phyloP scores from a whole-genome alignment of 2,888 invertebrate genomes.

The Serrognathus titanus region DNA sequence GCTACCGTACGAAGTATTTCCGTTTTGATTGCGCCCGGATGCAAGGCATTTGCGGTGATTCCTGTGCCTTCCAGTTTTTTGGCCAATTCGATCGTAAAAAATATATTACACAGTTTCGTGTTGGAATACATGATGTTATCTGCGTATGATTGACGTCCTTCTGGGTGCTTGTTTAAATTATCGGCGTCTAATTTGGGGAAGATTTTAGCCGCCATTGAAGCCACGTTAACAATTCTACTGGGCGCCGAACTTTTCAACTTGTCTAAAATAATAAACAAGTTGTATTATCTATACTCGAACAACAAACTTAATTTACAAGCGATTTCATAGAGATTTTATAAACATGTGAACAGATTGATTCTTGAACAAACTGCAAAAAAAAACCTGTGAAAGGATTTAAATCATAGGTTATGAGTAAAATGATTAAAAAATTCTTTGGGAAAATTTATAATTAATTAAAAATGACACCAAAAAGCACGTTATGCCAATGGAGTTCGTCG shows the following conservation, averaged over 20 bases:
- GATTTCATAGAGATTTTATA: too few relatives aligned
- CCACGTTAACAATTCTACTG: constrained; percentile 35
- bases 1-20: constrained; percentile 1
- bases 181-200: not conserved
- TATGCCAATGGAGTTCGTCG: too few relatives aligned
- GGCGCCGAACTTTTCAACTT: constrained; percentile 48
- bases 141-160: not conserved
- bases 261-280: constrained; percentile 40
- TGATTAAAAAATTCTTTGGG: too few relatives aligned
- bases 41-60: constrained; percentile 30
- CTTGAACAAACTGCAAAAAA: too few relatives aligned
- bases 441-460: too few relatives aligned
- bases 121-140: constrained; percentile 4
- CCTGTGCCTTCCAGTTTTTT: constrained; percentile 25
- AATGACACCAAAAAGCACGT: too few relatives aligned
- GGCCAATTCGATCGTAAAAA: constrained; percentile 32
- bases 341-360: too few relatives aligned
- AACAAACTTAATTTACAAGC: too few relatives aligned
- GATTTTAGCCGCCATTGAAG: constrained; percentile 23
- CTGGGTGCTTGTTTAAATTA: constrained; percentile 4
- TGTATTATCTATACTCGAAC: too few relatives aligned
- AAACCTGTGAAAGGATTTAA: too few relatives aligned
- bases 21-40: constrained; percentile 33
- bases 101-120: constrained; percentile 33
- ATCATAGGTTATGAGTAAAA: too few relatives aligned